Percentiles rank a stretch among this genome's conserved stretches.
Evolutionary conservation across 2,797 vertebrate species (phyloP).

Genomic region (Poeciliopsis paucimaculata): DNA sequence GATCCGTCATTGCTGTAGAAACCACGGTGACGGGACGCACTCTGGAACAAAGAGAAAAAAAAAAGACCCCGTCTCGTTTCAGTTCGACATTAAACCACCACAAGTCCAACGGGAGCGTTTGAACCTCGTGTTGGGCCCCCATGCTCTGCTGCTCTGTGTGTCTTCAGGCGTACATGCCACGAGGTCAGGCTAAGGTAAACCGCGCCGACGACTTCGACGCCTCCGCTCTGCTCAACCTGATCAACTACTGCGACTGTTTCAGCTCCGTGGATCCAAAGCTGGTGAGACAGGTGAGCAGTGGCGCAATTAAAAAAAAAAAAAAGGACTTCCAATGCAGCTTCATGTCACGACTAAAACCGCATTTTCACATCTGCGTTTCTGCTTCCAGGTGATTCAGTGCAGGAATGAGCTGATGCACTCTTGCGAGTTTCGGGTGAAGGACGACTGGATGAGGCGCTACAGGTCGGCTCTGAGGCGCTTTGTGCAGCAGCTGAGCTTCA

Average conservation of each 20-base stretch:
- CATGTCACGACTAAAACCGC: not conserved
- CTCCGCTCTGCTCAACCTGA: conserved; percentile 83
- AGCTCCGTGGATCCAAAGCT: conserved; percentile 58
- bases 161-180: conserved; percentile 81
- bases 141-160: not conserved
- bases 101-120: not conserved
- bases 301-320: too few relatives aligned
- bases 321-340: not conserved
- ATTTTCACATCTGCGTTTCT: not conserved
- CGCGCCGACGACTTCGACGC: conserved; percentile 73
- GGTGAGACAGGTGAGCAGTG: conserved; percentile 75
- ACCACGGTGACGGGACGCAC: not conserved
- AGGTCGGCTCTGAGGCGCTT: conserved; percentile 65
- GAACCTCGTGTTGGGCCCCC: not conserved
- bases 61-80: not conserved
- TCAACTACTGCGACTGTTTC: conserved; percentile 81
- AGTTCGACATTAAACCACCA: not conserved
- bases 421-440: conserved; percentile 76
- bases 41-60: too few relatives aligned
- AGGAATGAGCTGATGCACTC: conserved; percentile 85
- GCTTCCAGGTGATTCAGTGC: conserved; percentile 73
- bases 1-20: not conserved
- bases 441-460: conserved; percentile 77
- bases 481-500: conserved; percentile 61
- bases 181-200: conserved; percentile 73